phyloP scores from a whole-genome alignment of 1,140 invertebrate species.

The Meteorus sp. region DNA sequence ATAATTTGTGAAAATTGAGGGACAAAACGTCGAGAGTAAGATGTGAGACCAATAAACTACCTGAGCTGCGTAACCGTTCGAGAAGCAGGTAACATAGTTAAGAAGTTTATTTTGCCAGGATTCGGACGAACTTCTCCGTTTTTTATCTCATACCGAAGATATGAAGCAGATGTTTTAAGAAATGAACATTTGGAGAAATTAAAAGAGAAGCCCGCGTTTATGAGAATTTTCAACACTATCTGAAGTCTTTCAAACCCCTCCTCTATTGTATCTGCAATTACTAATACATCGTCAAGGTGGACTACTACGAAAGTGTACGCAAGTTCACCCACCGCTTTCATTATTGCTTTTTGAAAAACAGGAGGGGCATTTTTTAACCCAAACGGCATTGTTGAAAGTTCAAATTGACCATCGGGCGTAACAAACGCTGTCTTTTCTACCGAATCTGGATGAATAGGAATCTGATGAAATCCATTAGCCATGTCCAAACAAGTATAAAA shows the following conservation, averaged over 20 bases:
- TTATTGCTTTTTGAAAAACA: background rate
- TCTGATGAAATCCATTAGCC: conserved; percentile 20
- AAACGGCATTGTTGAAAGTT: background rate
- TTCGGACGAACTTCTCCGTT: conserved; percentile 31
- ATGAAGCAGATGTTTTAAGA: conserved; percentile 37
- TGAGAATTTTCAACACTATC: conserved; percentile 27
- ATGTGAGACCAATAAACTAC: conserved; percentile 34
- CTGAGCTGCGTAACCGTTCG: conserved; percentile 36
- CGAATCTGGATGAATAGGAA: conserved; percentile 11
- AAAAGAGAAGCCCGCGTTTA: conserved; percentile 20
- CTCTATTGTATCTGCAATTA: conserved; percentile 22
- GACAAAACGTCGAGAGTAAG: conserved; percentile 42
- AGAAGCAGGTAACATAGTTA: conserved; percentile 31
- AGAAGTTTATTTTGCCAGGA: conserved; percentile 25
- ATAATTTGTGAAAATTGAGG: conserved; percentile 35
- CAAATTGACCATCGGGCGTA: background rate
- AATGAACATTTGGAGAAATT: conserved; percentile 41
- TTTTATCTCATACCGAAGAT: conserved; percentile 36
- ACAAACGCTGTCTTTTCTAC: conserved; percentile 37
- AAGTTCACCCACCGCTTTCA: conserved; percentile 17
- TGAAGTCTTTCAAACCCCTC: conserved; percentile 32
- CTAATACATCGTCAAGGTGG: conserved; percentile 31
- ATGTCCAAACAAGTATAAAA: conserved; percentile 27
- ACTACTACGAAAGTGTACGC: background rate
- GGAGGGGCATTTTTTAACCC: background rate